Evolutionary conservation across 2,888 invertebrate species (phyloP), one percentile per base, ranked within the genome.

Genomic region (Habroteleia sp.): DNA sequence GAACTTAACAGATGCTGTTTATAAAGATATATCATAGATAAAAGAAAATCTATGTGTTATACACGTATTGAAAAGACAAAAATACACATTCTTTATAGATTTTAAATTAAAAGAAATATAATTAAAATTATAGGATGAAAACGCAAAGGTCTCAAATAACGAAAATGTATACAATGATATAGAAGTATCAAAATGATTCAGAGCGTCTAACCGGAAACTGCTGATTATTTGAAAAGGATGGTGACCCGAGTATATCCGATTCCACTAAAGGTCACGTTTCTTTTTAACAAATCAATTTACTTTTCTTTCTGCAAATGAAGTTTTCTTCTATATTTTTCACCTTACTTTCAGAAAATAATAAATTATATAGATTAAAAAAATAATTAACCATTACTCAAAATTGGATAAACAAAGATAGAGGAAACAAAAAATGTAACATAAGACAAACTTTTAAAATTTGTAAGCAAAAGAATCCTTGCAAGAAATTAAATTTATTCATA

Each of bases 151-250:
- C 17, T 41, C 7, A 31, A 37, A 48, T 33, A 58, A 54, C 60
- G 69, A 62, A 69, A 31, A 58, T 46, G 62, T 77, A 77, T 77
- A 77, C 74, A 76, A 74, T 80, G 80, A 83, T 82, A 82, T 60
- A 79, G 65, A 74, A 79, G 79, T 85, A 86, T 86, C 85, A 85
- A 84, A 85, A 83, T 85, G 86, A 86, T 84, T 86, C 86, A 85
- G 76, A 79, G 79, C 82, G 79, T 81, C 82, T 81, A 78, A 78
- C 84, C 85, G 86, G 86, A 86, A 86, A 82, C 79, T 80, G 81
- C 84, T 84, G 86, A 86, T 86, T 86, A 84, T 85, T 85, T 62
- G 79, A 79, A 81, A 83, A 79, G 86, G 84, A 79, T 85, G 85
- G 84, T 85, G 85, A 86, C 84, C 85, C 83, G 81, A 76, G 79